Conservation (phyloP, 2,797 vertebrate genomes). For the Gorsachius magnificus region DNA sequence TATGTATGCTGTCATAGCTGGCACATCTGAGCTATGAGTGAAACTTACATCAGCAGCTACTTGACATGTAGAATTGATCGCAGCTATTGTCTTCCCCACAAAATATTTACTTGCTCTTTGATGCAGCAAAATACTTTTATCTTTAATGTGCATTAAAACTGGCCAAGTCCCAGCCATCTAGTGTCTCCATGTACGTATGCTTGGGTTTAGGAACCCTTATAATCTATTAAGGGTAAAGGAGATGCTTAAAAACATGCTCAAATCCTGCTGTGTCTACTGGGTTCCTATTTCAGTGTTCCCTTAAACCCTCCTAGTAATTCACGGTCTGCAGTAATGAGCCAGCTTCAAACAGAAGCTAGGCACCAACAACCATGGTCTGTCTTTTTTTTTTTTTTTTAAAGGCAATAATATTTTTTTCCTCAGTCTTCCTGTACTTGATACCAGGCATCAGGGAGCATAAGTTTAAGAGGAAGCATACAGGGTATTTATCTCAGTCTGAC, state of each 20-base stretch:
- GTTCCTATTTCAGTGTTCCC: neutral
- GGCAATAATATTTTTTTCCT: neutral
- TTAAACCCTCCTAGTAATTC: neutral
- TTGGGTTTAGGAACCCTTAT: neutral
- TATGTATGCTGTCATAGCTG: neutral
- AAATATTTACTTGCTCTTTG: neutral
- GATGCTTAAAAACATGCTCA: neutral
- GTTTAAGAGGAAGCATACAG: neutral
- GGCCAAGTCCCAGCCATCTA: neutral
- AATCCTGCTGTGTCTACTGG: neutral
- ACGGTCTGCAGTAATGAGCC: neutral
- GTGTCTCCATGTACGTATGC: neutral
- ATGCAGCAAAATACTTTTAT: neutral
- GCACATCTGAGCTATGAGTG: neutral
- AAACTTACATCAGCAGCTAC: neutral
- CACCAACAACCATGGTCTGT: neutral
- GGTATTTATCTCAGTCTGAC: neutral
- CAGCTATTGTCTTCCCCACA: neutral
- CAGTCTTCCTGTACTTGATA: neutral
- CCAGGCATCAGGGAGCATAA: neutral
- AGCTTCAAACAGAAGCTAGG: neutral
- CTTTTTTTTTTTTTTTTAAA: neutral
- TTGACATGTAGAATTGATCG: neutral
- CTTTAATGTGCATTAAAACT: neutral
- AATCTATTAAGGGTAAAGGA: neutral